These are phyloP conservation scores for Platerodrilus igneus DNA, from an alignment of 2,888 invertebrate genomes.

Conservation along the genomic window DNA sequence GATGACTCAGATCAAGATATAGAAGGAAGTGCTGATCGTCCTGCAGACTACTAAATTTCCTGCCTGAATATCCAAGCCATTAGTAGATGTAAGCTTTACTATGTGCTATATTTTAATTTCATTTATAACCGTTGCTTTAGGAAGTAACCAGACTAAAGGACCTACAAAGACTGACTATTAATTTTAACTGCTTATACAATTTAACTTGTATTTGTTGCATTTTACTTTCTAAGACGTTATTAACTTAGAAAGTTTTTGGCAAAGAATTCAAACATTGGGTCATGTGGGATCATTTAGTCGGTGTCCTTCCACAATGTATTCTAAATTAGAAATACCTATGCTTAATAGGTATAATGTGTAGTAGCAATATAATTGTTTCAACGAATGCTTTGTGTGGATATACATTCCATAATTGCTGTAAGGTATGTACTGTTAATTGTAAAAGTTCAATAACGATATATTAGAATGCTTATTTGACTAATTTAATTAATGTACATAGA, in stretches of 20 bases:
- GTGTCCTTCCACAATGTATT: no score
- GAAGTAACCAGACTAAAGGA: conserved; percentile 6
- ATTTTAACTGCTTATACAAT: no score
- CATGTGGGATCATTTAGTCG: no score
- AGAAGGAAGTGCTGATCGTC: conserved; percentile 74
- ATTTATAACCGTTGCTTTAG: conserved; percentile 3
- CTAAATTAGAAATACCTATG: conserved; percentile 25
- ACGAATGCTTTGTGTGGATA: conserved; percentile 32
- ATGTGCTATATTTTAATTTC: conserved; percentile 8
- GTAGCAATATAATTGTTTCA: conserved; percentile 40
- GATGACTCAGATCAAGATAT: conserved; percentile 62
- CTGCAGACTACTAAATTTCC: conserved; percentile 62
- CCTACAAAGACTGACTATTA: no score
- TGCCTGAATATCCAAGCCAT: no score
- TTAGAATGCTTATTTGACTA: conserved; percentile 14
- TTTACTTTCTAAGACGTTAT: no score
- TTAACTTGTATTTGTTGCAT: no score
- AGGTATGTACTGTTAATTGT: conserved; percentile 17
- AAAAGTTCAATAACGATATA: conserved; percentile 14
- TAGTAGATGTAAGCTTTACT: no score
- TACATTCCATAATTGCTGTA: conserved; percentile 37
- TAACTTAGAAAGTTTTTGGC: no score
- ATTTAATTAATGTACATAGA: conserved; percentile 6
- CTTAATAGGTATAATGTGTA: conserved; percentile 37
- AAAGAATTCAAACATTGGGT: no score